Base-by-base conservation (phyloP, 2,888 invertebrate genomes). In the Phrixothrix hirtus region DNA sequence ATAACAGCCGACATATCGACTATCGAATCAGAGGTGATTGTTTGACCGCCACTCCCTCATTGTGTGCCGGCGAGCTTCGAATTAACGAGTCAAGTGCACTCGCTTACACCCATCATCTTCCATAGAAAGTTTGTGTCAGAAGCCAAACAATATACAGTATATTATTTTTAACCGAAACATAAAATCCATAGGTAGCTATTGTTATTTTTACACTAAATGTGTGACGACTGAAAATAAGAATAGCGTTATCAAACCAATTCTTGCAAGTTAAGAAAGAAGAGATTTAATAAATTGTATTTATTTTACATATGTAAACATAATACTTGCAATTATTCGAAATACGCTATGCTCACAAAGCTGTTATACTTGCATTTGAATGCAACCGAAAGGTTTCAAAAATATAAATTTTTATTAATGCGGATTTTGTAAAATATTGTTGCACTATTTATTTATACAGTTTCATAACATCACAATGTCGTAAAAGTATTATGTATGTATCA, bases 51-150 rank as follows among this genome's bases (percentile, higher is more conserved):
- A 58, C 61, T 57, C 61, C 62, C 52, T 59, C 60, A 59, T 60
- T 62, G 60, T 60, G 60, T 57, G 54, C 38, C 56, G 56, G 55
- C 57, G 58, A 54, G 59, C 57, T 59, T 49, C 57, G 64, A 66
- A 65, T 67, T 67, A 67, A 67, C 66, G 65, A 68, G 66, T 67
- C 68, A 67, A 68, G 65, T 64, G 62, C 68, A 68, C 63, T 45
- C 54, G 49, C 36, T 48, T 45, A 49, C 39, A 43, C 43, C 48
- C 46, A 47, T 48, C 41, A 47, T 53, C 43, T 52, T 48, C 35
- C 36, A 41, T 41, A 35, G 13, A 34, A 48, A 15, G 27, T 48
- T 48, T 27, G 39, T 34, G 41, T 41, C 34, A 21, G 21, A 21
- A 21, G 21, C 21, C 21, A 7, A 21, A 7, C 21, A 21, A 21